Percentiles rank a stretch among this genome's conserved stretches.
phyloP scores from a whole-genome alignment of 2,113 vertebrate species.

The Pitta sordida region DNA sequence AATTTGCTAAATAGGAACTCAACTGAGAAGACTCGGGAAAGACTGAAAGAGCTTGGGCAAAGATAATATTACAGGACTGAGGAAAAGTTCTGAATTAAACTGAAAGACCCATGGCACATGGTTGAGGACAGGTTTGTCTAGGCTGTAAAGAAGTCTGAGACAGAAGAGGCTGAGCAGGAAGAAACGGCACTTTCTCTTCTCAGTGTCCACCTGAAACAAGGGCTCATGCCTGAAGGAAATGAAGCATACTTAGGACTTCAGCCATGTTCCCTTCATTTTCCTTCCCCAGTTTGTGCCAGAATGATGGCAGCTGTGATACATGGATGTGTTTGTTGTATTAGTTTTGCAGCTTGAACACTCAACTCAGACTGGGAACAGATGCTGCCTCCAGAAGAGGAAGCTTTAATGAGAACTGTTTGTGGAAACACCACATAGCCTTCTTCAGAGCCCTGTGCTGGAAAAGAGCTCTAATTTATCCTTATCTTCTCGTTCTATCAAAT shows the following conservation, averaged over 20 bases:
- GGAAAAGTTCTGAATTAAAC: background rate
- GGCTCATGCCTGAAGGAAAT: background rate
- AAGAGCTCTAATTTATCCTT: background rate
- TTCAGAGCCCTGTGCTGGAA: background rate
- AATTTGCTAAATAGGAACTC: background rate
- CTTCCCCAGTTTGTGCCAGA: background rate
- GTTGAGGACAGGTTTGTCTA: background rate
- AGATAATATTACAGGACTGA: background rate
- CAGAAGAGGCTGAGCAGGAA: background rate
- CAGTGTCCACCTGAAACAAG: rapidly evolving
- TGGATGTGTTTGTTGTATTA: background rate
- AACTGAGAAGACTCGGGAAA: background rate
- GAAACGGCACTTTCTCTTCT: background rate
- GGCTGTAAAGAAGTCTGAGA: background rate
- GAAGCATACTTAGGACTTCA: background rate
- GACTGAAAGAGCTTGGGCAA: background rate
- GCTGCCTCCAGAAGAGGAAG: background rate
- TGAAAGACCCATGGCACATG: rapidly evolving
- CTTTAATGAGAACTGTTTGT: background rate
- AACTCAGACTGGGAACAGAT: background rate
- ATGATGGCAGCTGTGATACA: background rate
- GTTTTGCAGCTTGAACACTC: background rate
- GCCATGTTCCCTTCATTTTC: background rate
- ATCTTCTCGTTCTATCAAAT: background rate
- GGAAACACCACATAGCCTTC: background rate